A percentile compares a stretch with the other conserved stretches of the same genome.
Evolutionary conservation across 2,797 vertebrate genomes (phyloP).

Genomic region (Neosilurus hyrtlii): DNA sequence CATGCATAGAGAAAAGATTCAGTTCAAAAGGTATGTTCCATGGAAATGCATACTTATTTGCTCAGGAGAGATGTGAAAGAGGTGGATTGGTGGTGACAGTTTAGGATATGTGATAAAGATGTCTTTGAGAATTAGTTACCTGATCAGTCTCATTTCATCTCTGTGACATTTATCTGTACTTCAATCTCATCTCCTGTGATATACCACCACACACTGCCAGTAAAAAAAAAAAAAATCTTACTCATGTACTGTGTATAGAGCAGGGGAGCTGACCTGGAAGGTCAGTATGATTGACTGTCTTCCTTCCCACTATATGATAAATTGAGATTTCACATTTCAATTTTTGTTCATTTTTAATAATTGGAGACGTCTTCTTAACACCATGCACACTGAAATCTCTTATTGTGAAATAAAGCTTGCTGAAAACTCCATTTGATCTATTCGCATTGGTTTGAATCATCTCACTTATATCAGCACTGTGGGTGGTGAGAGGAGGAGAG

Average conservation of each 20-base stretch:
- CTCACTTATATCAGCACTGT: slow-evolving; percentile 54
- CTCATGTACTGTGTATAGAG: slow-evolving; percentile 62
- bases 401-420: slow-evolving; percentile 42
- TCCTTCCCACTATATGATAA: not conserved
- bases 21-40: slow-evolving; percentile 68
- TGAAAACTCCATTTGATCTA: slow-evolving; percentile 33
- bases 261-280: slow-evolving; percentile 32
- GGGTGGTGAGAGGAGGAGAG: slow-evolving; percentile 64
- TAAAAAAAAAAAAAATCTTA: slow-evolving; percentile 54
- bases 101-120: slow-evolving; percentile 46
- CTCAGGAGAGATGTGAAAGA: slow-evolving; percentile 20
- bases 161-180: not conserved
- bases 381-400: slow-evolving; percentile 1
- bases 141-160: slow-evolving; percentile 24
- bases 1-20: slow-evolving; percentile 54
- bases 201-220: slow-evolving; percentile 25
- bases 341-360: not conserved
- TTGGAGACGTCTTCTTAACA: not conserved
- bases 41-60: slow-evolving; percentile 39
- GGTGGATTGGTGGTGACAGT: slow-evolving; percentile 31
- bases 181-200: slow-evolving; percentile 23
- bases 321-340: not conserved
- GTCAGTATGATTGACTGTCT: not conserved
- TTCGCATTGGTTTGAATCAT: slow-evolving; percentile 44
- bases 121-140: slow-evolving; percentile 49